Conservation (phyloP, 2,888 invertebrate species). For the Xanthostigma xanthostigma region DNA sequence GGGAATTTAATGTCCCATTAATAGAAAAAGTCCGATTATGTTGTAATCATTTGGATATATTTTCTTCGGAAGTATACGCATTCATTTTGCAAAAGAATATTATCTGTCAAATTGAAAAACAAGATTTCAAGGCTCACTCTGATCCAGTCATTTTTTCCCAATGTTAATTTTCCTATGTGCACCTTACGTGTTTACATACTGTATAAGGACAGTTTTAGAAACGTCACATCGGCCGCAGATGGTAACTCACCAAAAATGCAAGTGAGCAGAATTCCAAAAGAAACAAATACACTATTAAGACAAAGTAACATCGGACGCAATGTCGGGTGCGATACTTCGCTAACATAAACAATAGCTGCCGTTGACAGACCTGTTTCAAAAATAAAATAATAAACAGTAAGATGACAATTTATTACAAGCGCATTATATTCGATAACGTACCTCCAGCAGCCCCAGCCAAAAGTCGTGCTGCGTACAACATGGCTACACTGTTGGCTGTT, state of each 20-base stretch:
- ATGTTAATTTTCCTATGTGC: too few species aligned
- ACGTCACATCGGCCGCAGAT: not conserved
- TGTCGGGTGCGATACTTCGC: constrained; percentile 38
- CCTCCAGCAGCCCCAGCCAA: constrained; percentile 36
- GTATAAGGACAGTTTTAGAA: not conserved
- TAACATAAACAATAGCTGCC: constrained; percentile 37
- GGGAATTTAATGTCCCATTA: too few species aligned
- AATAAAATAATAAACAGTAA: not conserved
- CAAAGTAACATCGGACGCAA: constrained; percentile 37
- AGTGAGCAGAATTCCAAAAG: constrained; percentile 38
- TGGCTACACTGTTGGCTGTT: constrained; percentile 26
- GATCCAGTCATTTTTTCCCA: too few species aligned
- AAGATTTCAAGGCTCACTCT: too few species aligned
- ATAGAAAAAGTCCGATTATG: too few species aligned
- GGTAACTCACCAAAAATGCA: constrained; percentile 28
- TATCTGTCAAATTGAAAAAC: too few species aligned
- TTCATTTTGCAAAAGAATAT: too few species aligned
- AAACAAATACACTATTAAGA: constrained; percentile 40
- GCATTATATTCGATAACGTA: constrained; percentile 13
- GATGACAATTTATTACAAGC: not conserved
- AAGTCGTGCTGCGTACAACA: constrained; percentile 33
- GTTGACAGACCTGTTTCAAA: constrained; percentile 31
- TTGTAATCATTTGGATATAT: too few species aligned
- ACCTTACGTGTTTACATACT: not conserved
- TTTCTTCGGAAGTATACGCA: too few species aligned